Evolutionary conservation across 1,140 invertebrate genomes (phyloP).

Genomic region (Drosophila kepulauana): DNA sequence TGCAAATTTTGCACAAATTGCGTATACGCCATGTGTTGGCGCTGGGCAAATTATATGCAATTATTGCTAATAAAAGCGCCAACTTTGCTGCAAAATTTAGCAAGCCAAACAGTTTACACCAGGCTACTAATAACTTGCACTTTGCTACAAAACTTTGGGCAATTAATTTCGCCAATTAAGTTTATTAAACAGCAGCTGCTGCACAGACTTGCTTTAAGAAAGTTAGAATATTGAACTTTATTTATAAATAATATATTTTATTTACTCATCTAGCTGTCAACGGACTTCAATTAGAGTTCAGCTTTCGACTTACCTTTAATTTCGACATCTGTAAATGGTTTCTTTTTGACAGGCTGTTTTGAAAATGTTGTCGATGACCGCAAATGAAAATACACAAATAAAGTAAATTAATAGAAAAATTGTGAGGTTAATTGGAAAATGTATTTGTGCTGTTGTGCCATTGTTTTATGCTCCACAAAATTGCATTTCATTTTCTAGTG

Average conservation of each 20-base stretch:
- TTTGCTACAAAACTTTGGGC: background rate
- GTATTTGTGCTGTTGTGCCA: background rate
- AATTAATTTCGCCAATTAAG: background rate
- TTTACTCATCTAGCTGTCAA: constrained; percentile 21
- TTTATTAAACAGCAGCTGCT: background rate
- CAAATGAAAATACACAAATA: constrained; percentile 39
- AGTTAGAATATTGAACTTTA: background rate
- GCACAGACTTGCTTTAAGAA: background rate
- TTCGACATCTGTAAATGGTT: constrained; percentile 83
- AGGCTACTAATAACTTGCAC: background rate
- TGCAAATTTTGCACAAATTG: constrained; percentile 24
- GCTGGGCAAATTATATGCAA: constrained; percentile 20
- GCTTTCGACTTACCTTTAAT: constrained; percentile 69
- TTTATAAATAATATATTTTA: constrained; percentile 22
- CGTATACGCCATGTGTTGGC: constrained; percentile 50
- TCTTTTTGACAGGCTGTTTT: constrained; percentile 80
- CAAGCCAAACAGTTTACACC: constrained; percentile 6
- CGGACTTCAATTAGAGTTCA: constrained; percentile 28
- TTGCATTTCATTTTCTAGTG: constrained; percentile 6
- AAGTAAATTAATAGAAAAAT: constrained; percentile 49
- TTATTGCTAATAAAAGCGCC: constrained; percentile 4
- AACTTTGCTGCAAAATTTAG: constrained; percentile 5
- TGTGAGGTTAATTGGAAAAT: constrained; percentile 25
- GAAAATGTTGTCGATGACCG: constrained; percentile 10
- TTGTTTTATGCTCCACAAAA: constrained; percentile 19